phyloP scores from a whole-genome alignment of 2,113 vertebrate genomes.

The Lethenteron reissneri region DNA sequence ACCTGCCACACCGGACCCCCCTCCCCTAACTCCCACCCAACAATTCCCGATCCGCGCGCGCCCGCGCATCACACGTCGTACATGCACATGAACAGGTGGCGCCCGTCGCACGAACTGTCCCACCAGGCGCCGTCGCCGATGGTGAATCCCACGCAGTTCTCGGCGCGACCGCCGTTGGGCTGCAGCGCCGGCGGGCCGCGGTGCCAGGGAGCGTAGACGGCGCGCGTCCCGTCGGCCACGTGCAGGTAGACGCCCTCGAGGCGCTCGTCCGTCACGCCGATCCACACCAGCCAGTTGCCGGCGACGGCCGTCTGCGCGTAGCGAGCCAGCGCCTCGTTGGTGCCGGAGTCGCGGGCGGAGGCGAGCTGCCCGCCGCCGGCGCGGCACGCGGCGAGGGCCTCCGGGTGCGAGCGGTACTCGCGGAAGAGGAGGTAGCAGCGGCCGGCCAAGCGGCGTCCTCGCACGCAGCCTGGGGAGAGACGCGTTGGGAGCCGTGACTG shows the following conservation, averaged over 20 bases:
- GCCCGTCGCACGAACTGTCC: conserved; percentile 59
- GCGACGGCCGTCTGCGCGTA: conserved; percentile 40
- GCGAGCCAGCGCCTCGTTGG: conserved; percentile 36
- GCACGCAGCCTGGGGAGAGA: conserved; percentile 34
- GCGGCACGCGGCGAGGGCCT: conserved; percentile 33
- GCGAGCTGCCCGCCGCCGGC: conserved; percentile 46
- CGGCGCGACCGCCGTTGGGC: conserved; percentile 46
- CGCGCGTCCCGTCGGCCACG: conserved; percentile 35
- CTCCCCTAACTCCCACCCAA: no score
- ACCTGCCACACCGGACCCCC: no score
- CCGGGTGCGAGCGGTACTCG: conserved; percentile 30
- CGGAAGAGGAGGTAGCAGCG: conserved; percentile 57
- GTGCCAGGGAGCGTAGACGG: conserved; percentile 58
- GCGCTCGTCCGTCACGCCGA: conserved; percentile 49
- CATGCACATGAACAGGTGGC: conserved; percentile 59
- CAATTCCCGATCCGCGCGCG: no score
- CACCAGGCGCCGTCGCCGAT: conserved; percentile 71
- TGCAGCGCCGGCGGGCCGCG: conserved; percentile 41
- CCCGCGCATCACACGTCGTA: conserved; percentile 15
- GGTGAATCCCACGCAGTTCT: conserved; percentile 65
- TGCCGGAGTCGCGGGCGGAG: conserved; percentile 39
- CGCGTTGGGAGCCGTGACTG: not conserved
- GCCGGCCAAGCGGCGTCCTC: conserved; percentile 34
- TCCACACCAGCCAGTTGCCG: conserved; percentile 62
- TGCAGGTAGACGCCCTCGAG: conserved; percentile 50